Base-by-base conservation (phyloP, 2,797 vertebrate genomes). In the Delichon dasypus region DNA sequence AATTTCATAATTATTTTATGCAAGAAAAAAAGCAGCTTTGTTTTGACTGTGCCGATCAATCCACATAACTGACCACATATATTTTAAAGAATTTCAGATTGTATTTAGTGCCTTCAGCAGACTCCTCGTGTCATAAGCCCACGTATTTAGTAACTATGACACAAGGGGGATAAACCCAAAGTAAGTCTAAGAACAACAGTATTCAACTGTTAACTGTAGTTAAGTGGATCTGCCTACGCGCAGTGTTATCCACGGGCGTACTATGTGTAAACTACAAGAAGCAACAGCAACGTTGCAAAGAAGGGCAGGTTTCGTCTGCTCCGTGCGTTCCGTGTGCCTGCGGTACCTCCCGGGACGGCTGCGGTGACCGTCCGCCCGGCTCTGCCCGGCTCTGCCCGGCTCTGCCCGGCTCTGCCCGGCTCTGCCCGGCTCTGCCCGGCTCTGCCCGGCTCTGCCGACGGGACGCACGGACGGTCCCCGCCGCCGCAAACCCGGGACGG, bases 261-360 rank as follows among this genome's bases (percentile, higher is more conserved):
- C 29, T 22, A 42, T 21, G 73, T 17, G 13, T 78, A 80, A 81
- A 60, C 8, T 14, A 5, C 51, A 47, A 7, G 10, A 19, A 64
- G 23, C 20, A 32, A 9, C 38, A 10, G 8, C 8, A 16, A 9
- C 13, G 27, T 8, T 5, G 51, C 58, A 8, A 48, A 40, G 62
- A 12, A 6, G 1, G 36, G 14, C 58, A 27, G n/a, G 48, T 53
- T 73, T 13, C 11, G 9, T 1, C 57, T 3, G 38, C 42, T 15
- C 29, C 12, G 19, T 1, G 60, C 45, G 0, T 4, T 60, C 11
- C 14, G 18, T 0, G n/a, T 2, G 19, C 50, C 86, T 2, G 71
- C 7, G 34, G 10, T 8, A 4, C 16, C n/a, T 32, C 61, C 45
- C 50, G 36, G 32, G 18, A 18, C 7, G 30, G 58, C 6, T 0